phyloP scores from a whole-genome alignment of 1,140 invertebrate genomes.

The Latrodectus geometricus region DNA sequence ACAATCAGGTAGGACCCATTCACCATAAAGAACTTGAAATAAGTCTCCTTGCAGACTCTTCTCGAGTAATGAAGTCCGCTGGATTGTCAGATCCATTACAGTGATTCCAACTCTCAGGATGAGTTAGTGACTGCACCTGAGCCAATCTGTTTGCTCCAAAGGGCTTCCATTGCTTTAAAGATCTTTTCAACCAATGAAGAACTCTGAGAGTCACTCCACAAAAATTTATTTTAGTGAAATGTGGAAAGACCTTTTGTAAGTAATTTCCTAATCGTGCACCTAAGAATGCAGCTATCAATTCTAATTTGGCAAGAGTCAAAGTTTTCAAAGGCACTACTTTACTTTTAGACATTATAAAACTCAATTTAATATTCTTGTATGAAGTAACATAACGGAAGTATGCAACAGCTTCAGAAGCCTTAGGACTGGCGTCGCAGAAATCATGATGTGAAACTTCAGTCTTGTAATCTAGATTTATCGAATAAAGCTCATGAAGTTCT shows the following conservation, averaged over 20 bases:
- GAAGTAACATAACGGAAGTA: not conserved
- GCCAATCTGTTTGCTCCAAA: slow-evolving; percentile 68
- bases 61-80: too few relatives aligned
- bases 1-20: not conserved
- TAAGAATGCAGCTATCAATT: not conserved
- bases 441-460: slow-evolving; percentile 4
- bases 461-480: not conserved
- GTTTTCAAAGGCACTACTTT: not conserved
- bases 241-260: too few relatives aligned
- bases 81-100: too few relatives aligned
- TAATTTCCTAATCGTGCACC: not conserved
- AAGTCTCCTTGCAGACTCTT: not conserved
- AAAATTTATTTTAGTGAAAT: not conserved
- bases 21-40: not conserved
- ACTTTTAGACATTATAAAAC: not conserved
- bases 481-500: not conserved
- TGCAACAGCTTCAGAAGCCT: not conserved
- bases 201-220: too few relatives aligned
- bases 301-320: not conserved
- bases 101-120: slow-evolving; percentile 4
- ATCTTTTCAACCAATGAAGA: too few relatives aligned
- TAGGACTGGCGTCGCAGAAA: not conserved
- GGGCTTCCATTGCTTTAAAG: slow-evolving; percentile 64
- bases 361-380: not conserved
- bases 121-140: slow-evolving; percentile 64